Evolutionary conservation across 1,140 invertebrate genomes (phyloP).

Genomic region (Nasonia longicornis): DNA sequence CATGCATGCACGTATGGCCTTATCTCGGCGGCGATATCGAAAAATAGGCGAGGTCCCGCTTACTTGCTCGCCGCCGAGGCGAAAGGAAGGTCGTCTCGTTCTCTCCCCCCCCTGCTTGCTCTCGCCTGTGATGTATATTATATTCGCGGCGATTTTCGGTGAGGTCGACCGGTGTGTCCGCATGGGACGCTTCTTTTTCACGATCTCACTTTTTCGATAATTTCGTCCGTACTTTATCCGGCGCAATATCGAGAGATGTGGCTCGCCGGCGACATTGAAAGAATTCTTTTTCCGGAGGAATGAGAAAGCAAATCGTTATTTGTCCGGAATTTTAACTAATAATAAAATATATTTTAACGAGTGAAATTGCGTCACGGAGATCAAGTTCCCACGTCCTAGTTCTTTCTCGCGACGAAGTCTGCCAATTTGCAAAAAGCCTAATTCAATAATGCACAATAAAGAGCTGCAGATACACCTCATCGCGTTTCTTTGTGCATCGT

Average conservation of each 20-base stretch:
- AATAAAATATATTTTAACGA: too few species aligned
- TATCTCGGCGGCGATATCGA: constrained; percentile 35
- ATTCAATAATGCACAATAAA: too few species aligned
- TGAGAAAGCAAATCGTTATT: background rate
- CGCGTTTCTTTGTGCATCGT: background rate
- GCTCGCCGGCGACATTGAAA: too few species aligned
- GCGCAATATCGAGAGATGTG: too few species aligned
- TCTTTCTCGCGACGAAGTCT: too few species aligned
- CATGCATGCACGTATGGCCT: constrained; percentile 1
- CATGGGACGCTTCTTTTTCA: too few species aligned
- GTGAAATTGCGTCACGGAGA: too few species aligned
- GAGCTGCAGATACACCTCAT: too few species aligned
- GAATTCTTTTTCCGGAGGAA: background rate
- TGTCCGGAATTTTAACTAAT: background rate
- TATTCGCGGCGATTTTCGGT: background rate
- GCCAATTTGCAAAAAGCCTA: too few species aligned
- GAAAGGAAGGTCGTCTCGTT: constrained; percentile 41
- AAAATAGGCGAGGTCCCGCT: constrained; percentile 42
- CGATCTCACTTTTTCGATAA: background rate
- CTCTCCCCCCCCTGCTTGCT: background rate
- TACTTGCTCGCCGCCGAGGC: background rate
- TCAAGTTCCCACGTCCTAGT: too few species aligned
- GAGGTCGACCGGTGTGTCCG: background rate
- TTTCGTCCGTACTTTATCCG: background rate
- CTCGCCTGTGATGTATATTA: background rate